Evolutionary conservation across 2,113 vertebrate species (phyloP), one percentile per base, ranked within the genome.

Genomic region (Hymenochirus boettgeri): DNA sequence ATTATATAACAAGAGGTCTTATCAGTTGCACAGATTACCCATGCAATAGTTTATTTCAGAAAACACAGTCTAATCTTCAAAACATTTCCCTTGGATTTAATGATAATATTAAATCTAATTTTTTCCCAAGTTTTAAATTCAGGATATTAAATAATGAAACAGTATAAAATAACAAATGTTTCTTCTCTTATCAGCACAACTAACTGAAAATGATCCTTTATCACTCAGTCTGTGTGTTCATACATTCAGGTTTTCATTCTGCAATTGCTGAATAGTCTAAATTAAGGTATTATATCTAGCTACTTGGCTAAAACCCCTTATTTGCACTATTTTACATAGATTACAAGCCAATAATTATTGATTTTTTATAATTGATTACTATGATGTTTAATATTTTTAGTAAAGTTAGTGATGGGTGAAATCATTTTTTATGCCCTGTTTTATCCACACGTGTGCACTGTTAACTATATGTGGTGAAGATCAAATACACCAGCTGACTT

Each of bases 1-100:
- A 37, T n/a, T 47, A 18, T 42, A 51, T 52, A 62, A 52, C 60
- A 46, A 45, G 27, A n/a, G 27, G 22, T 62, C 23, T 31, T 62
- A 9, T 52, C 8, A 25, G 2, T 2, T 39, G 26, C 25, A 50
- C 22, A 23, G 26, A 50, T 31, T 61, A 23, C 21, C 4, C 15
- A n/a, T 42, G 15, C 39, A 18, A 42, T 42, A 42, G 39, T n/a
- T n/a, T n/a, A n/a, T n/a, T 42, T 42, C 35, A 39, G 35, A 3
- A 4, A 39, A 39, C 7, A 6, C 5, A 39, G 13, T 39, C 35
- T 39, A 39, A 39, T 39, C 39, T n/a, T 6, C 10, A 31, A 42
- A 42, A n/a, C 39, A 13, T 42, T 42, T 42, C 39, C 17, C 17
- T 42, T 42, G 2, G 39, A 42, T 42, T 42, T 1, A 42, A 17